A percentile compares a stretch with the other conserved stretches of the same genome.
Evolutionary conservation across 2,888 invertebrate genomes (phyloP).

Genomic region (Caenorhabditis imperialis): DNA sequence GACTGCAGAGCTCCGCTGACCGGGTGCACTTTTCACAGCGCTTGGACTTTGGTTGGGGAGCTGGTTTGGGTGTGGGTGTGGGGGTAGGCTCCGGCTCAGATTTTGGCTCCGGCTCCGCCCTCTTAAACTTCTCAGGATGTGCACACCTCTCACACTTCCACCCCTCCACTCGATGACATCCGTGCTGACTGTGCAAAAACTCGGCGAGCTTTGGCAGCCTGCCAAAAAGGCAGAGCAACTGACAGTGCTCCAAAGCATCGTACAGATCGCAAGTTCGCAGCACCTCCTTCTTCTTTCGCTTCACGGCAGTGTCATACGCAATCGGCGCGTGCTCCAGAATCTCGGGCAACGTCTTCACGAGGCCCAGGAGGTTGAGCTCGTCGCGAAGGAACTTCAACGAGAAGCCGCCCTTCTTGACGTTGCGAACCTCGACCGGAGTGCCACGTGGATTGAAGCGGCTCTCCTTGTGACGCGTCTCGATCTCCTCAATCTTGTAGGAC

Average conservation of each 20-base stretch:
- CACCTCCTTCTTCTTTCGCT: background rate
- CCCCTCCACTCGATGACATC: background rate
- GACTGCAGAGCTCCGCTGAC: slow-evolving; percentile 5
- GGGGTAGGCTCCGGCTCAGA: no score
- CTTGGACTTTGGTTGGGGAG: background rate
- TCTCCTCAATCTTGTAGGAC: no score
- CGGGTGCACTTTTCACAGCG: slow-evolving; percentile 15
- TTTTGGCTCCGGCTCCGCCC: background rate
- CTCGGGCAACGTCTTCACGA: no score
- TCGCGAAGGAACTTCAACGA: no score
- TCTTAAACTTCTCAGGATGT: background rate
- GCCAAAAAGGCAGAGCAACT: slow-evolving; percentile 6
- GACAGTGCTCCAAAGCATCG: slow-evolving; percentile 20
- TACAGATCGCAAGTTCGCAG: slow-evolving; percentile 19
- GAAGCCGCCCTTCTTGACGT: no score
- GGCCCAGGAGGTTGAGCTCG: no score
- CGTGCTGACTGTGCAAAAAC: background rate
- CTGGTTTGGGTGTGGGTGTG: no score
- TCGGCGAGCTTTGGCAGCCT: background rate
- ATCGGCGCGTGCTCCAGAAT: background rate
- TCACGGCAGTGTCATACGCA: background rate
- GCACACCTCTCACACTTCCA: background rate
- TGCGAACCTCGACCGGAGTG: no score
- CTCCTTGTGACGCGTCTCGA: no score
- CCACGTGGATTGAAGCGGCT: no score